These are phyloP conservation scores for Poeciliopsis turneri DNA, from an alignment of 2,797 vertebrate species.

Conservation along the genomic window DNA sequence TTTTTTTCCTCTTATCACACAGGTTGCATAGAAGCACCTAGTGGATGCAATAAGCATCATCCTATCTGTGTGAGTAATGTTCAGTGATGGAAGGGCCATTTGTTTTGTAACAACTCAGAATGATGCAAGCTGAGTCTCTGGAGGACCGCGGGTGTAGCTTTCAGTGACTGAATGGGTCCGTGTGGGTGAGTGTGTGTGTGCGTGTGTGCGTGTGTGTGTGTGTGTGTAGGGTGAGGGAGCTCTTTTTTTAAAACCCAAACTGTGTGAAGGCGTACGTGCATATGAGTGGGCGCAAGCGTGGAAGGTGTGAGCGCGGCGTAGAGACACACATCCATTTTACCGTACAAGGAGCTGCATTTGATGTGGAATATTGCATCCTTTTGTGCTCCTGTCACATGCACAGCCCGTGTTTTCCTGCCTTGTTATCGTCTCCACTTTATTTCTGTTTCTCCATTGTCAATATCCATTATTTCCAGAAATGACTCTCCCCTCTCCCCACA, in stretches of 20 bases:
- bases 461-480: conserved; percentile 44
- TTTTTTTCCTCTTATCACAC: conserved; percentile 41
- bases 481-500: conserved; percentile 16
- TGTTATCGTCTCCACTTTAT: conserved; percentile 14
- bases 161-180: conserved; percentile 30
- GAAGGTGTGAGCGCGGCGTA: conserved; percentile 63
- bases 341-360: conserved; percentile 10
- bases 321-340: conserved; percentile 39
- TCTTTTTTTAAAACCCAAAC: conserved; percentile 44
- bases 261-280: conserved; percentile 49
- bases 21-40: conserved; percentile 37
- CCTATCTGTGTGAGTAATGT: conserved; percentile 61
- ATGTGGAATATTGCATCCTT: conserved; percentile 32
- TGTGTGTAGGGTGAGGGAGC: background rate
- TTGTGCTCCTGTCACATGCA: conserved; percentile 58
- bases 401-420: conserved; percentile 33
- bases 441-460: conserved; percentile 19
- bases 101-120: conserved; percentile 70
- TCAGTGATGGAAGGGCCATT: conserved; percentile 61
- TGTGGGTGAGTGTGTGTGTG: background rate
- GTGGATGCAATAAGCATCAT: conserved; percentile 40
- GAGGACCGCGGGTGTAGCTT: conserved; percentile 56
- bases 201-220: background rate
- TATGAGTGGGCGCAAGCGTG: conserved; percentile 62
- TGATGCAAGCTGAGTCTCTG: conserved; percentile 62